A percentile compares a stretch with the other conserved stretches of the same genome.
Conservation (phyloP, 2,113 vertebrate genomes). For the Scatophagus argus region DNA sequence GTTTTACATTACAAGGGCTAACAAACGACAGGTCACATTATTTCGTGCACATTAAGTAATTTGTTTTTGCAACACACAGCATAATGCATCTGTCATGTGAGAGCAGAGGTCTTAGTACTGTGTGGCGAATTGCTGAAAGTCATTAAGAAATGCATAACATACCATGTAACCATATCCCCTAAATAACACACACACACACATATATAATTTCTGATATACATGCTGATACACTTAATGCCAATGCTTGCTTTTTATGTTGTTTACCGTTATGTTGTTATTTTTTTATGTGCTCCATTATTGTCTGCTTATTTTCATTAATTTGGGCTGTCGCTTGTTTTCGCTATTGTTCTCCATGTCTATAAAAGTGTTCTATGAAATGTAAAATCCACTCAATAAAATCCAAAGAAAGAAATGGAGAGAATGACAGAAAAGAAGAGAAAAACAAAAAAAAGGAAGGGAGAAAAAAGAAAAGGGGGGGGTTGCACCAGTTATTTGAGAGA, state of each 20-base stretch:
- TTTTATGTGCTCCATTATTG: neutral
- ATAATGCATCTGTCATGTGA: neutral
- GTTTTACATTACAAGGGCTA: neutral
- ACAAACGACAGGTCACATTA: neutral
- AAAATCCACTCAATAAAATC: slow-evolving; percentile 1
- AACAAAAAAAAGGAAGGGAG: slow-evolving; percentile 1
- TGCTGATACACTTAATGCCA: neutral
- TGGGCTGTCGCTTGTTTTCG: neutral
- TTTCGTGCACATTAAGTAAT: neutral
- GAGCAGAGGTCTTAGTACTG: too few relatives aligned
- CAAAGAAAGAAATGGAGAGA: slow-evolving; percentile 7
- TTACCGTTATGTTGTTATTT: neutral
- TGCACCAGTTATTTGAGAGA: slow-evolving; percentile 78
- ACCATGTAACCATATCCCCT: neutral
- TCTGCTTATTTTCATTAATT: slow-evolving; percentile 11
- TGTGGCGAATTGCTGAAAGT: neutral
- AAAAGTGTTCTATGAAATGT: neutral
- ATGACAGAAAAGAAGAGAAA: neutral
- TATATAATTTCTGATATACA: too few relatives aligned
- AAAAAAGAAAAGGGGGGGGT: slow-evolving; percentile 26
- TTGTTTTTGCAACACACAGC: too few relatives aligned
- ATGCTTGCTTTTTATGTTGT: neutral
- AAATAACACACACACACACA: neutral
- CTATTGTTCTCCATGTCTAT: neutral
- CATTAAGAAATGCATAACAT: neutral